Conservation (phyloP, 2,797 vertebrate genomes). For the Macropodus opercularis region DNA sequence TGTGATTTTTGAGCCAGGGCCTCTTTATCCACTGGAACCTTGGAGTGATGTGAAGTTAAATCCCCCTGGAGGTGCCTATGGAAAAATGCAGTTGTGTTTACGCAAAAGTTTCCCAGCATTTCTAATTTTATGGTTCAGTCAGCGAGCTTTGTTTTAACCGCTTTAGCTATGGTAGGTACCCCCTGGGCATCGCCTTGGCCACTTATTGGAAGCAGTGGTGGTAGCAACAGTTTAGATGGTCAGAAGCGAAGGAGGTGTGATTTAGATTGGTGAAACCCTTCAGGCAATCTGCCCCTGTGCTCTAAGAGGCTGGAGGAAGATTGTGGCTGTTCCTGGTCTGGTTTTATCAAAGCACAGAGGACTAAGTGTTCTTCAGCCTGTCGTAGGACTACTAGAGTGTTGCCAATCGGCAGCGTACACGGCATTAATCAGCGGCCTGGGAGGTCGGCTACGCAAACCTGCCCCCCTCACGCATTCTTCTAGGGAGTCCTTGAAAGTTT, state of each 20-base stretch:
- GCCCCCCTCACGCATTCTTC: conserved; percentile 62
- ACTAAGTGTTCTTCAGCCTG: conserved; percentile 42
- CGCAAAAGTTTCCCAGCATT: conserved; percentile 68
- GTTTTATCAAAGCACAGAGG: conserved; percentile 60
- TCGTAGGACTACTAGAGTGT: conserved; percentile 50
- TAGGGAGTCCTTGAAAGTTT: conserved; percentile 74
- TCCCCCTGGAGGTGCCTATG: conserved; percentile 50
- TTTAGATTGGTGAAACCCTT: conserved; percentile 64
- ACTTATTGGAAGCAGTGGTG: conserved; percentile 67
- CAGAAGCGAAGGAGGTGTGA: too few species aligned
- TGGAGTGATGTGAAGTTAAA: conserved; percentile 55
- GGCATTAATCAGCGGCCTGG: conserved; percentile 75
- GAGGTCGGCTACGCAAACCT: conserved; percentile 71
- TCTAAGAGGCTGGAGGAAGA: conserved; percentile 35
- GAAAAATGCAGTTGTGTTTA: conserved; percentile 68
- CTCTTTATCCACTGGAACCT: conserved; percentile 66
- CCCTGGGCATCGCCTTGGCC: conserved; percentile 50
- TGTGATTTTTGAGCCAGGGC: conserved; percentile 61
- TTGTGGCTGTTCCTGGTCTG: conserved; percentile 32
- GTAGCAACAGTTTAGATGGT: conserved; percentile 50
- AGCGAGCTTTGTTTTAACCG: conserved; percentile 53
- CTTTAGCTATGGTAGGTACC: conserved; percentile 49
- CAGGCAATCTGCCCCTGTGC: conserved; percentile 49
- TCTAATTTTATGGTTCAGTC: conserved; percentile 65
- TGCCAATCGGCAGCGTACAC: conserved; percentile 68